These are phyloP conservation scores for Steatocranus sp. DNA, from an alignment of 2,797 vertebrate species.

Conservation along the genomic window DNA sequence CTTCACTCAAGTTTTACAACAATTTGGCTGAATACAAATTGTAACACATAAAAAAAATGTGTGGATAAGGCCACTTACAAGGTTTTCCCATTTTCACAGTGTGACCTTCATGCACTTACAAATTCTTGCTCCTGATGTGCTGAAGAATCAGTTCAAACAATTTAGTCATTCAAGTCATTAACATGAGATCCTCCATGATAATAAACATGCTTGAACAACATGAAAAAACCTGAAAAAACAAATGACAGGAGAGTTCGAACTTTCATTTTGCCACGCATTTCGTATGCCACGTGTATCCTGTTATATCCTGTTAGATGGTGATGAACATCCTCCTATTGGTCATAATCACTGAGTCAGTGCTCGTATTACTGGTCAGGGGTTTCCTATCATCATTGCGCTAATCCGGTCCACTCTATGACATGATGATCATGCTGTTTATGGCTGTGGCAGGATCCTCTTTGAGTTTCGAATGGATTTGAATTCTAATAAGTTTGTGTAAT, in stretches of 20 bases:
- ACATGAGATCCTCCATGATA: not conserved
- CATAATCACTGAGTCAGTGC: accelerated
- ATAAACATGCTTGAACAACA: not conserved
- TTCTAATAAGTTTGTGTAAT: accelerated
- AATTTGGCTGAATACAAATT: not conserved
- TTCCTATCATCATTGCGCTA: not conserved
- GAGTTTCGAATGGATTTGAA: not conserved
- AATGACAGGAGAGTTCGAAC: not conserved
- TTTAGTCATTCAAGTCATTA: not conserved
- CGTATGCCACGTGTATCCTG: not conserved
- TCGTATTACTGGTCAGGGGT: not conserved
- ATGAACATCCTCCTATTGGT: not conserved
- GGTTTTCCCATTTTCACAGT: not conserved
- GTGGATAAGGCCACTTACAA: not conserved
- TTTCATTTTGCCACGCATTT: not conserved
- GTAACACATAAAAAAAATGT: not conserved
- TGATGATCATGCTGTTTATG: accelerated
- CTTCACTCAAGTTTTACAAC: not conserved
- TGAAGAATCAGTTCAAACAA: not conserved
- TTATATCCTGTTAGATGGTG: not conserved
- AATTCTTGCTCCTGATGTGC: not conserved
- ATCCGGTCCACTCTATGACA: not conserved
- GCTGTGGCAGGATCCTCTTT: not conserved
- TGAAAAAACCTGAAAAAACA: not conserved
- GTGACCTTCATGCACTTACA: not conserved